Percentiles rank a stretch among this genome's conserved stretches.
Evolutionary conservation across 2,113 vertebrate species (phyloP).

Genomic region (Chlorodrepanis virens): DNA sequence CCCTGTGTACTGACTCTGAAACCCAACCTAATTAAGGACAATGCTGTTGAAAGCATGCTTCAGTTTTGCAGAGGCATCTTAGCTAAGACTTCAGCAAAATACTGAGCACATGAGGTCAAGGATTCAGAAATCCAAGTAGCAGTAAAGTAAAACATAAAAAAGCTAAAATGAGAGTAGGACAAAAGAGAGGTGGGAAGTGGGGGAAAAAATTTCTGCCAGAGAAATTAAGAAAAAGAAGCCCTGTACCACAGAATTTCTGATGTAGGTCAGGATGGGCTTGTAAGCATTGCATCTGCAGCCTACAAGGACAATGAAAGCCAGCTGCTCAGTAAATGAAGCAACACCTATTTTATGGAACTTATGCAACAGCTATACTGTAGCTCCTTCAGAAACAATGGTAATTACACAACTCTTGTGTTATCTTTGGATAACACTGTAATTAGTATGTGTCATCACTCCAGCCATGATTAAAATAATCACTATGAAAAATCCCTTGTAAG

Average conservation of each 20-base stretch:
- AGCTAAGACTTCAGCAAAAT: neutral
- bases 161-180: neutral
- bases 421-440: conserved; percentile 68
- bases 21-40: neutral
- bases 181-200: neutral
- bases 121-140: neutral
- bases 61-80: neutral
- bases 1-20: neutral
- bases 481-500: conserved; percentile 40
- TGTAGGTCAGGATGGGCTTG: neutral
- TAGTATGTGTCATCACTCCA: conserved; percentile 62
- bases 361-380: conserved; percentile 29
- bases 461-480: conserved; percentile 65
- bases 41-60: neutral
- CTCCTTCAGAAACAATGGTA: conserved; percentile 58
- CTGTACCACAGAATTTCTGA: neutral
- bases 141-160: neutral
- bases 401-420: conserved; percentile 63
- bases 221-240: neutral
- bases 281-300: neutral
- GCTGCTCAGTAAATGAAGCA: neutral
- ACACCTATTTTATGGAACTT: conserved; percentile 11
- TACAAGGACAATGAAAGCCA: neutral
- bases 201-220: neutral
- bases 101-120: accelerated